A percentile compares a stretch with the other conserved stretches of the same genome.
Evolutionary conservation across 2,797 vertebrate species (phyloP).

Genomic region (Sebastes aleutianus): DNA sequence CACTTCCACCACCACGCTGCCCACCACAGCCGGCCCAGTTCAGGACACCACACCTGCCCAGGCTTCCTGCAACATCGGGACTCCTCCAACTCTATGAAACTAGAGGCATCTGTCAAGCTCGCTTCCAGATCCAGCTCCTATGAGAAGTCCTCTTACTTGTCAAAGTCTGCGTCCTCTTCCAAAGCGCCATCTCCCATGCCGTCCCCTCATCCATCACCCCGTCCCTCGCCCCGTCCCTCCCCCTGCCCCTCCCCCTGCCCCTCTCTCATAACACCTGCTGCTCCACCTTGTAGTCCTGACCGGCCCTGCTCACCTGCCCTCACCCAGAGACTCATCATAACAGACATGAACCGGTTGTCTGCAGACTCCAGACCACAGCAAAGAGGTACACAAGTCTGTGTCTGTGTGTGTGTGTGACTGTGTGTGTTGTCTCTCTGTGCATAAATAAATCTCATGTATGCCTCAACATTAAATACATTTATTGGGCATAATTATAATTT

Average conservation of each 20-base stretch:
- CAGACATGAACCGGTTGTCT: conserved; percentile 88
- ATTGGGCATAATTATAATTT: background rate
- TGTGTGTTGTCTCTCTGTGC: background rate
- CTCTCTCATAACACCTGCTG: conserved; percentile 56
- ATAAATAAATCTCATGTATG: background rate
- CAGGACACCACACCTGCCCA: conserved; percentile 62
- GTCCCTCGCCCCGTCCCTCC: conserved; percentile 75
- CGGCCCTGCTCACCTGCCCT: conserved; percentile 63
- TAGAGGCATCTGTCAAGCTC: conserved; percentile 74
- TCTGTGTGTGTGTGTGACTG: background rate
- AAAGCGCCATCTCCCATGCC: conserved; percentile 55
- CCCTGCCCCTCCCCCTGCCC: conserved; percentile 76
- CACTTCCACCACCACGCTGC: conserved; percentile 11
- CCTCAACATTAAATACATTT: background rate
- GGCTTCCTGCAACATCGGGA: conserved; percentile 52
- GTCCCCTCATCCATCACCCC: conserved; percentile 63
- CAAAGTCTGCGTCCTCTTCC: conserved; percentile 70
- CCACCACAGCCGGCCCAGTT: conserved; percentile 23
- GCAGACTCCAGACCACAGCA: conserved; percentile 88
- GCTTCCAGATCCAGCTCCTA: conserved; percentile 85
- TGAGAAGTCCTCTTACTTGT: conserved; percentile 82
- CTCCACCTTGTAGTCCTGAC: conserved; percentile 64
- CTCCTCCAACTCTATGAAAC: conserved; percentile 47
- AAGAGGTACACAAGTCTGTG: conserved; percentile 78
- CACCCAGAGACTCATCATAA: conserved; percentile 82